Evolutionary conservation across 1,140 invertebrate species (phyloP).

Genomic region (Condylostylus longicornis): DNA sequence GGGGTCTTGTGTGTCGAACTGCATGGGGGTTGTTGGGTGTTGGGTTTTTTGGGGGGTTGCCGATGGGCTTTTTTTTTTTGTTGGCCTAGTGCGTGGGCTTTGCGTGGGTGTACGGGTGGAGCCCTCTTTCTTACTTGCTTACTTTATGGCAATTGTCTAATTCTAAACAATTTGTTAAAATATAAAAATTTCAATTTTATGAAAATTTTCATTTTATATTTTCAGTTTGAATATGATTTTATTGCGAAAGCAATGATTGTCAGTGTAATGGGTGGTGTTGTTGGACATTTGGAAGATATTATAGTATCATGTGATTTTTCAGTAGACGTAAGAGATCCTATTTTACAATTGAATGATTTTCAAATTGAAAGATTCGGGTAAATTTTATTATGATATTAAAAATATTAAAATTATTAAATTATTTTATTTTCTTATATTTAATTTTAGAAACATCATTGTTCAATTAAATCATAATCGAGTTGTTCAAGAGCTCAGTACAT

Average conservation of each 20-base stretch:
- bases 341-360: conserved; percentile 20
- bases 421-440: not conserved
- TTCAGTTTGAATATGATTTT: conserved; percentile 23
- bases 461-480: conserved; percentile 21
- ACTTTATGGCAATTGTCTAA: too few relatives aligned
- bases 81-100: too few relatives aligned
- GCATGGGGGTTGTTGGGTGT: too few relatives aligned
- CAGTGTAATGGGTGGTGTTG: conserved; percentile 21
- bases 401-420: too few relatives aligned
- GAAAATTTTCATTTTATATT: conserved; percentile 1
- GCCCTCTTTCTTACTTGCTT: too few relatives aligned
- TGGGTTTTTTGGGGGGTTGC: too few relatives aligned
- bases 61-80: too few relatives aligned
- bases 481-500: conserved; percentile 19
- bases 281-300: conserved; percentile 20
- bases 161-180: too few relatives aligned
- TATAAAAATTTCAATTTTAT: too few relatives aligned
- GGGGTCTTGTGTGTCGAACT: too few relatives aligned
- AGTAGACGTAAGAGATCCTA: conserved; percentile 14
- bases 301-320: conserved; percentile 20
- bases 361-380: conserved; percentile 23
- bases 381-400: too few relatives aligned
- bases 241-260: conserved; percentile 19
- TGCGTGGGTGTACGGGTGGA: too few relatives aligned
- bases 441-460: conserved; percentile 21